Conservation (phyloP, 2,888 invertebrate species). For the Drosophila maculinotata region DNA sequence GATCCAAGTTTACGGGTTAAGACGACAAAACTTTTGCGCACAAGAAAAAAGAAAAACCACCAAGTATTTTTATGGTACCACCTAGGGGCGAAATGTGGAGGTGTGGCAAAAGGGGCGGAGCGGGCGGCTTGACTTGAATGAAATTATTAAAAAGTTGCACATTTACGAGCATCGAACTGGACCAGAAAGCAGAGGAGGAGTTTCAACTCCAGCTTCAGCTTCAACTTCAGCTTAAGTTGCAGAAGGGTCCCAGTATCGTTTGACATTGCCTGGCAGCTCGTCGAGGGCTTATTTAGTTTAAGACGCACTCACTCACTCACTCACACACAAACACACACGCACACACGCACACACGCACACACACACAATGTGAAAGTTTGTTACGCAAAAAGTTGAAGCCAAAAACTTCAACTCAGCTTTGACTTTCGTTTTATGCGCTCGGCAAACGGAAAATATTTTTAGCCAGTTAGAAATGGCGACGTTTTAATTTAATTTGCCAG, state of each 20-base stretch:
- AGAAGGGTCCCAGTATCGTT: constrained; percentile 26
- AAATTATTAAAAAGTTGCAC: constrained; percentile 55
- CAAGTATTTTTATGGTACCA: constrained; percentile 21
- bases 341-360: constrained; percentile 4
- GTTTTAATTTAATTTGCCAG: constrained; percentile 36
- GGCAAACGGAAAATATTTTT: constrained; percentile 39
- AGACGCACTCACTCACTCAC: constrained; percentile 31
- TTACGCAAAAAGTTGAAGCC: constrained; percentile 43
- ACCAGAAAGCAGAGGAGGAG: constrained; percentile 6
- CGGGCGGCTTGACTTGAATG: constrained; percentile 25
- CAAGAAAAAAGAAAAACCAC: constrained; percentile 4
- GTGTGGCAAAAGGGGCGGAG: not conserved
- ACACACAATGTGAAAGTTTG: constrained; percentile 37
- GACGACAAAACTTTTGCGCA: constrained; percentile 27
- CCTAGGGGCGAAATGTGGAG: not conserved
- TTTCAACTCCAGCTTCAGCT: not conserved
- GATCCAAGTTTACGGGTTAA: constrained; percentile 17
- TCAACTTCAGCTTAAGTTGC: constrained; percentile 23
- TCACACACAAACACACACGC: constrained; percentile 12
- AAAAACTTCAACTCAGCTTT: constrained; percentile 47
- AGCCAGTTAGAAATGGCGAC: constrained; percentile 34
- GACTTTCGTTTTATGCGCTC: constrained; percentile 44
- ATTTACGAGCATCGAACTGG: constrained; percentile 44
- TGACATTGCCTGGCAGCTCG: constrained; percentile 47
- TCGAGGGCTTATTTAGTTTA: constrained; percentile 50